Evolutionary conservation across 2,888 invertebrate species (phyloP).

Genomic region (Spialia ferax): DNA sequence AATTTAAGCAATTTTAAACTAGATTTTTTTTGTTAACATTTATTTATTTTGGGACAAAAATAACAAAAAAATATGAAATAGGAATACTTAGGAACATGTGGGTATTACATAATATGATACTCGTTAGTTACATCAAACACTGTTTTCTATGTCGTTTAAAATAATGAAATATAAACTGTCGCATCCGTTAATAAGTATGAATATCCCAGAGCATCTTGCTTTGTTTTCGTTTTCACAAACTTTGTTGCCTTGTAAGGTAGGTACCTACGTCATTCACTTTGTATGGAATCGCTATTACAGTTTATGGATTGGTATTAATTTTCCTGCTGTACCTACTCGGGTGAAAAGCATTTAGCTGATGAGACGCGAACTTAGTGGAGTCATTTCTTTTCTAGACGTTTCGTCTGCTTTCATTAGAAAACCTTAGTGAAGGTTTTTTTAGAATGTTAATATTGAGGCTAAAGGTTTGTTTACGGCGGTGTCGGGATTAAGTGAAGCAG

Average conservation of each 20-base stretch:
- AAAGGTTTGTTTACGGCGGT: constrained; percentile 52
- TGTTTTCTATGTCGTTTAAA: constrained; percentile 43
- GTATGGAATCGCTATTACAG: constrained; percentile 62
- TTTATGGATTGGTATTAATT: constrained; percentile 67
- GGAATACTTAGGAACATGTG: no score
- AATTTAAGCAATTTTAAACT: no score
- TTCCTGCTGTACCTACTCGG: constrained; percentile 58
- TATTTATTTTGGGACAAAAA: no score
- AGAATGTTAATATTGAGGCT: constrained; percentile 46
- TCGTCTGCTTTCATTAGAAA: constrained; percentile 46
- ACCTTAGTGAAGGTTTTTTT: constrained; percentile 47
- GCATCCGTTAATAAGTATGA: constrained; percentile 65
- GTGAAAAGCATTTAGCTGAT: constrained; percentile 60
- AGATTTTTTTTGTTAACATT: no score
- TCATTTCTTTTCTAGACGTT: constrained; percentile 49
- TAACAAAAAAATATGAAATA: no score
- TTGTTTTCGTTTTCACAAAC: constrained; percentile 67
- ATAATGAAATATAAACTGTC: constrained; percentile 51
- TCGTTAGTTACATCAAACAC: background rate
- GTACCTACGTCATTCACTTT: constrained; percentile 61
- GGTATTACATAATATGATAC: no score
- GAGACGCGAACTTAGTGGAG: constrained; percentile 57
- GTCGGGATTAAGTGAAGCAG: constrained; percentile 61
- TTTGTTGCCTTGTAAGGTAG: constrained; percentile 60
- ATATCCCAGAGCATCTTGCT: constrained; percentile 64